These are phyloP conservation scores for Grantiella picta DNA, from an alignment of 2,113 vertebrate genomes.

Conservation along the genomic window DNA sequence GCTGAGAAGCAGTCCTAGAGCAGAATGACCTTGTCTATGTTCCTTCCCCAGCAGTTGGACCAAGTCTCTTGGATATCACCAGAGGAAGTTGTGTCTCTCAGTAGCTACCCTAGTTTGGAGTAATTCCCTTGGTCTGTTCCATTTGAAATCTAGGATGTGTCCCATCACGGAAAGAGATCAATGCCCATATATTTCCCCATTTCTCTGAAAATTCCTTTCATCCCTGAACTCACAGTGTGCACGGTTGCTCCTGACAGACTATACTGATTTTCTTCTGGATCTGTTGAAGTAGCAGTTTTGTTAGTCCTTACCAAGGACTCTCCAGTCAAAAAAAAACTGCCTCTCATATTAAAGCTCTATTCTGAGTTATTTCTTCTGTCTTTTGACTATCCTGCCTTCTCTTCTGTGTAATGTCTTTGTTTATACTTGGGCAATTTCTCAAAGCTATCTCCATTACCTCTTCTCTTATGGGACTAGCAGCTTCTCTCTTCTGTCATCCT, in stretches of 20 bases:
- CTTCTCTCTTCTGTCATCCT: background rate
- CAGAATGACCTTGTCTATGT: background rate
- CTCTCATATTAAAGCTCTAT: background rate
- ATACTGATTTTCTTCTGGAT: background rate
- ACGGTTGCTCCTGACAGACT: background rate
- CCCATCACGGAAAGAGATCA: background rate
- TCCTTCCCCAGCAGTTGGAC: background rate
- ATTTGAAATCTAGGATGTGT: background rate
- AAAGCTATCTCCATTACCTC: background rate
- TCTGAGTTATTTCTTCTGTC: background rate
- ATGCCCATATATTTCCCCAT: background rate
- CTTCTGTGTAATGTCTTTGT: slow-evolving; percentile 12
- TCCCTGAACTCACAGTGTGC: background rate
- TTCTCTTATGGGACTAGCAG: background rate
- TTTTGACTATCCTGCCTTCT: background rate
- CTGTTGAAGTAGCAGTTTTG: background rate
- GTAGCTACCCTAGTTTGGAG: background rate
- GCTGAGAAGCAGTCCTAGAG: background rate
- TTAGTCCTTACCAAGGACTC: background rate
- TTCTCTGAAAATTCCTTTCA: background rate
- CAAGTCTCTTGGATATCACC: background rate
- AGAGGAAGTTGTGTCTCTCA: rapidly evolving
- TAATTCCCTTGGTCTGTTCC: background rate
- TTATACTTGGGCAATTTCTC: slow-evolving; percentile 10
- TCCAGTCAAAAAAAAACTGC: background rate